Evolutionary conservation across 2,888 invertebrate species (phyloP), one percentile per base, ranked within the genome.

Genomic region (Dasysyrphus tricinctus): DNA sequence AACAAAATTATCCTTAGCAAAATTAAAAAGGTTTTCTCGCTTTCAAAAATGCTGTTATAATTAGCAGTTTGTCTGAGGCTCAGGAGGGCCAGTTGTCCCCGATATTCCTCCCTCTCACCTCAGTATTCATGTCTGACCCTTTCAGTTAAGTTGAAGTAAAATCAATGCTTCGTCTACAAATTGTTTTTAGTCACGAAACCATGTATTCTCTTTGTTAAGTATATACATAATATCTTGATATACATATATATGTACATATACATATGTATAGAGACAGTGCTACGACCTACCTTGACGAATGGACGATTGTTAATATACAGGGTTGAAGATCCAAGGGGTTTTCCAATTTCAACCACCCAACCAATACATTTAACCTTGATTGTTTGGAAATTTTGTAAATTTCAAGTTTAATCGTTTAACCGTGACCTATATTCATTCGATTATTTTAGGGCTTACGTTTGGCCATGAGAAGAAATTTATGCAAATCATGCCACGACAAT

Each of bases 371-470:
- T 67, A 78, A 72, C 86, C 86, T 82, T 86, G 75, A 79, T 37
- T 74, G 63, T 5, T 74, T 61, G 67, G 54, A 72, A 54, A 44
- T 65, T 79, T 79, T 37, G 57, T 47, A 14, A 78, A 79, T 75
- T 81, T 86, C 86, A 86, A 86, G 86, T 86, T 86, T 81, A 86
- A 78, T 75, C 86, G 65, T 67, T 57, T 69, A 78, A 59, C 81
- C 86, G 37, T 86, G 86, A 82, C 78, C 82, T 77, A 85, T 73
- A 81, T 85, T 77, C 32, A 49, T 54, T 69, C 49, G 70, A 73
- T 80, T 85, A 74, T 81, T 81, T 75, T 70, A 73, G 34, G 37
- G 44, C 16, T 34, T 34, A 51, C 44, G 37, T 44, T 72, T 78
- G 78, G 39, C 82, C 72, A 14, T 86, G 81, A 61, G 8, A 65